Evolutionary conservation across 2,888 invertebrate species (phyloP).

Genomic region (Morinoia aosen): DNA sequence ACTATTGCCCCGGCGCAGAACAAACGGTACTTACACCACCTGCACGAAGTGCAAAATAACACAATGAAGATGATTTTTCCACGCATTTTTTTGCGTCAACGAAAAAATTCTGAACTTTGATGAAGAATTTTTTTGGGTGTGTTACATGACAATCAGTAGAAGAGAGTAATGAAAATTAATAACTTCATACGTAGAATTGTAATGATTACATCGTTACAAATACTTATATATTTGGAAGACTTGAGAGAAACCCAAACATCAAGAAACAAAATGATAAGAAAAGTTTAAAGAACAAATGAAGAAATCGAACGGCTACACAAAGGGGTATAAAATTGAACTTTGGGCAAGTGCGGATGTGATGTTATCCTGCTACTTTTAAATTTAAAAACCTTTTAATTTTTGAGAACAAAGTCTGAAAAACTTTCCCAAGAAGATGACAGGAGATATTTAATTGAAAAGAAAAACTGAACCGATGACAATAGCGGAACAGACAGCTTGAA

Average conservation of each 20-base stretch:
- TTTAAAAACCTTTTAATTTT: too few species aligned
- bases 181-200: neutral
- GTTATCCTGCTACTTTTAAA: too few species aligned
- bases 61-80: neutral
- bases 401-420: too few species aligned
- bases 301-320: too few species aligned
- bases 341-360: too few species aligned
- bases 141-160: too few species aligned
- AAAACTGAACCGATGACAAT: too few species aligned
- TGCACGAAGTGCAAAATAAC: conserved; percentile 69
- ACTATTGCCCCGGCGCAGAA: conserved; percentile 85
- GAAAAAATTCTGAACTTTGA: neutral
- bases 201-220: neutral
- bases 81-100: neutral
- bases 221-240: neutral
- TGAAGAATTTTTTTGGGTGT: too few species aligned
- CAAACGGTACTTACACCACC: conserved; percentile 81
- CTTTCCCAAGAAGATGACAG: too few species aligned
- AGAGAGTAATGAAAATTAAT: neutral
- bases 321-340: too few species aligned
- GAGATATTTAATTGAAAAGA: too few species aligned
- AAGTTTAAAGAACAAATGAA: neutral
- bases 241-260: neutral
- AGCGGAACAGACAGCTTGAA: too few species aligned
- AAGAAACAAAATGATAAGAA: neutral